Percentiles rank a stretch among this genome's conserved stretches.
Conservation (phyloP, 2,888 invertebrate species). For the Drosophila incognita region DNA sequence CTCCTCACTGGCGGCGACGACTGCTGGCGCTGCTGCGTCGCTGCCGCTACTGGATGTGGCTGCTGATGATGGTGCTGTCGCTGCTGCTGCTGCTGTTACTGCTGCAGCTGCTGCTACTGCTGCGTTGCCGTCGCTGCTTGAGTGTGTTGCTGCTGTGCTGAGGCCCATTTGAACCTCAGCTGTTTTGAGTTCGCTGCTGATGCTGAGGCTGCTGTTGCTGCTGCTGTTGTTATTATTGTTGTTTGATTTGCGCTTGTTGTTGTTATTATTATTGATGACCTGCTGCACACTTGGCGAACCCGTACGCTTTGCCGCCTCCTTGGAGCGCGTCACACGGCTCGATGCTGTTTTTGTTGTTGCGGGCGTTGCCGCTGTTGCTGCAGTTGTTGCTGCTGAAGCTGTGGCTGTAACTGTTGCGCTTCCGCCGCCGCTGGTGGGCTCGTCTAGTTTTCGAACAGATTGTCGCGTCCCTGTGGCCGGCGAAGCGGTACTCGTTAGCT, state of each 20-base stretch:
- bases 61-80: constrained; percentile 45
- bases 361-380: constrained; percentile 9
- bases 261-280: constrained; percentile 24
- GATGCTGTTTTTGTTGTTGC: constrained; percentile 49
- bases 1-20: constrained; percentile 29
- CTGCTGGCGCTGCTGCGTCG: constrained; percentile 53
- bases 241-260: constrained; percentile 55
- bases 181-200: constrained; percentile 31
- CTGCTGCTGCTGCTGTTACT: constrained; percentile 27
- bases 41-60: constrained; percentile 33
- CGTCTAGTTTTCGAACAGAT: constrained; percentile 61
- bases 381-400: constrained; percentile 20
- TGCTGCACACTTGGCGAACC: constrained; percentile 31
- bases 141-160: constrained; percentile 66
- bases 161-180: constrained; percentile 78
- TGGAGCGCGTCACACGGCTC: constrained; percentile 69
- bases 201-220: constrained; percentile 8
- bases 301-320: constrained; percentile 54
- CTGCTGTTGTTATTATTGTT: constrained; percentile 32
- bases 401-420: constrained; percentile 21
- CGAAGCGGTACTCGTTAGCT: constrained; percentile 84
- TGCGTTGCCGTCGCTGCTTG: constrained; percentile 59
- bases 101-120: constrained; percentile 43
- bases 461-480: constrained; percentile 70
- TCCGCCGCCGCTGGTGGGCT: constrained; percentile 27